Evolutionary conservation across 2,113 vertebrate genomes (phyloP), one percentile per base, ranked within the genome.

Genomic region (Carettochelys insculpta): DNA sequence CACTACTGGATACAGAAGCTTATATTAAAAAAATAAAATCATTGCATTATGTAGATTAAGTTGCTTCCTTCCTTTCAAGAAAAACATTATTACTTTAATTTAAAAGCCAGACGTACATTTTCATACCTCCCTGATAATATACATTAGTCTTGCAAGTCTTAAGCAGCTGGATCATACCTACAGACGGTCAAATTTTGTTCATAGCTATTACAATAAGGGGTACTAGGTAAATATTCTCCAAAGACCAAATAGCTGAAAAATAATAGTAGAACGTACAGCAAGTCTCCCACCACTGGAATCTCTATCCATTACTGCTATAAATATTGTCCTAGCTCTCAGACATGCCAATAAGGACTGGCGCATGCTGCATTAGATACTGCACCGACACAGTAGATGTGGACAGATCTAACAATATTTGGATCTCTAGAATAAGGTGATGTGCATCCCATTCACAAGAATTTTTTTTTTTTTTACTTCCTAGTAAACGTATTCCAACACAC

Each of bases 71-170:
- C 90, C 53, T 80, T 94, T 85, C 81, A 93, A 93, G 73, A 90
- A 22, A 90, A 47, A 58, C 53, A 85, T 53, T 73, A 91, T 58
- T 92, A 45, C 87, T 94, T 91, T 77, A n/a, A 93, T 92, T 93
- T 87, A 82, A 68, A 88, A 91, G 75, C 83, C 0, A 88, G 75
- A 54, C 88, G 92, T 54, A 29, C 31, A 80, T 83, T 92, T 87
- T 34, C 77, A 82, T 16, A 53, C 27, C 45, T 50, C 90, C 88
- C 68, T 88, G 79, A 92, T 68, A 95, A 80, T 51, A 43, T 79
- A 29, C 29, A 83, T 83, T 85, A 92, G 25, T 68, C 31, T 61
- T 93, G 68, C 68, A 71, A 24, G 38, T 41, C 68, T 58, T 83
- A 38, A 85, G 8, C 76, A 24, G 76, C 73, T 81, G 56, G 58